These are phyloP conservation scores for Amorpha juglandis DNA, from an alignment of 2,888 invertebrate species.

Conservation along the genomic window DNA sequence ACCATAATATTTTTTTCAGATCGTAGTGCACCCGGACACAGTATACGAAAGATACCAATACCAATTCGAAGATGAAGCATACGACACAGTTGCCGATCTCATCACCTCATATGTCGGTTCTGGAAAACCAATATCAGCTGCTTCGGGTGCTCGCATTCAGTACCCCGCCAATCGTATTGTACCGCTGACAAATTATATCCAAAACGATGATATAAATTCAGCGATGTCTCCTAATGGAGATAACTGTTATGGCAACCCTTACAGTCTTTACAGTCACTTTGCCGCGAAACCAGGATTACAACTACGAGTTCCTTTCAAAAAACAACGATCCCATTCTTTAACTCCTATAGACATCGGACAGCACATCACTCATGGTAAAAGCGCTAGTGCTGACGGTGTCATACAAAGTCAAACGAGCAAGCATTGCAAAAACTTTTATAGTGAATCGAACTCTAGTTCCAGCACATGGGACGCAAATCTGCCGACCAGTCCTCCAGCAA, in stretches of 20 bases:
- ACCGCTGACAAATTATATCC: constrained; percentile 89
- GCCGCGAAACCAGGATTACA: constrained; percentile 73
- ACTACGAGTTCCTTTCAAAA: constrained; percentile 70
- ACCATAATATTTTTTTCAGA: constrained; percentile 77
- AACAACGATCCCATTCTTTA: constrained; percentile 91
- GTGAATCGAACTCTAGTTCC: constrained; percentile 78
- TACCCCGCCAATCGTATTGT: constrained; percentile 92
- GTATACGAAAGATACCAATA: constrained; percentile 96
- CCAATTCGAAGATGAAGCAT: constrained; percentile 97
- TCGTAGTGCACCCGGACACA: constrained; percentile 93
- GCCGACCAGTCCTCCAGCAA: constrained; percentile 85
- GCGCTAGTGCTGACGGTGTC: constrained; percentile 88
- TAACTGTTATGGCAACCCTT: constrained; percentile 69
- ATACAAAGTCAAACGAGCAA: constrained; percentile 81
- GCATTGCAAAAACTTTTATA: constrained; percentile 70
- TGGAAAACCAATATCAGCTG: constrained; percentile 93
- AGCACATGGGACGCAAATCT: constrained; percentile 81
- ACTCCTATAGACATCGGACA: constrained; percentile 86
- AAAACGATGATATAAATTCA: constrained; percentile 65
- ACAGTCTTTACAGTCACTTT: constrained; percentile 78
- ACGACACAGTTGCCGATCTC: constrained; percentile 95
- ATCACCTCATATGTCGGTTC: constrained; percentile 97
- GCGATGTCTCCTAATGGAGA: constrained; percentile 67
- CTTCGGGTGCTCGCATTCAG: constrained; percentile 94
- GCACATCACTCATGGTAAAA: constrained; percentile 82